phyloP scores from a whole-genome alignment of 2,797 vertebrate genomes.

The Percopsis omiscomaycus region DNA sequence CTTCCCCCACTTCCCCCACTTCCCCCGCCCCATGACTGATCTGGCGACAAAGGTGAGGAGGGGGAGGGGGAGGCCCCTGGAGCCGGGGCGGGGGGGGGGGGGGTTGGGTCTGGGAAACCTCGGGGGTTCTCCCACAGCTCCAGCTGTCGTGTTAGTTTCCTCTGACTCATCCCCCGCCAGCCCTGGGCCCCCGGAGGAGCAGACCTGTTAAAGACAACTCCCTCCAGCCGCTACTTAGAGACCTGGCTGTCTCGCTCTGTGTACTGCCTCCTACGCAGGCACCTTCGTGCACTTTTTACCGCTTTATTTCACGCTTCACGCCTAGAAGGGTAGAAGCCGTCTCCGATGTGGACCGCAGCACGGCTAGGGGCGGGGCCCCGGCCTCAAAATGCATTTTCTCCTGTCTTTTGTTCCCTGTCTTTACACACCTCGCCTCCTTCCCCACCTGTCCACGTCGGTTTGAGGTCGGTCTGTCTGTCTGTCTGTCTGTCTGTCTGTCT shows the following conservation, averaged over 20 bases:
- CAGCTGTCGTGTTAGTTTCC: slow-evolving; percentile 69
- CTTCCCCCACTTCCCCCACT: slow-evolving; percentile 17
- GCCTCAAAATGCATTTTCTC: slow-evolving; percentile 55
- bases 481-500: slow-evolving; percentile 14
- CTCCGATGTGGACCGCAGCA: slow-evolving; percentile 29
- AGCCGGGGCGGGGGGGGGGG: slow-evolving; percentile 22
- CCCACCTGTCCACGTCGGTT: slow-evolving; percentile 39
- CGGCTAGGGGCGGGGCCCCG: too few species aligned
- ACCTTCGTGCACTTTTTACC: slow-evolving; percentile 49
- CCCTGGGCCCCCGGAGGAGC: slow-evolving; percentile 36
- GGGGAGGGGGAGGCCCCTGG: slow-evolving; percentile 25
- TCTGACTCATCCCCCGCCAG: slow-evolving; percentile 70
- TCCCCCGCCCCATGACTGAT: slow-evolving; percentile 28
- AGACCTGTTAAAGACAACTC: slow-evolving; percentile 45
- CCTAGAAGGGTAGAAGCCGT: slow-evolving; percentile 31
- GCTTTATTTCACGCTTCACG: slow-evolving; percentile 36
- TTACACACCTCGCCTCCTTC: slow-evolving; percentile 54
- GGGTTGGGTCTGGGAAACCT: slow-evolving; percentile 42
- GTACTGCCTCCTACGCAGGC: slow-evolving; percentile 48
- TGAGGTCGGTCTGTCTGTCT: slow-evolving; percentile 21
- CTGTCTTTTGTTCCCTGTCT: slow-evolving; percentile 49
- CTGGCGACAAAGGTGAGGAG: slow-evolving; percentile 64
- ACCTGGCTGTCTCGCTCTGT: slow-evolving; percentile 36
- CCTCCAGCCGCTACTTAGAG: slow-evolving; percentile 52
- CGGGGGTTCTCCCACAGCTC: slow-evolving; percentile 63